A percentile compares a stretch with the other conserved stretches of the same genome.
Conservation (phyloP, 2,797 vertebrate genomes). For the Fistularia commersonii region DNA sequence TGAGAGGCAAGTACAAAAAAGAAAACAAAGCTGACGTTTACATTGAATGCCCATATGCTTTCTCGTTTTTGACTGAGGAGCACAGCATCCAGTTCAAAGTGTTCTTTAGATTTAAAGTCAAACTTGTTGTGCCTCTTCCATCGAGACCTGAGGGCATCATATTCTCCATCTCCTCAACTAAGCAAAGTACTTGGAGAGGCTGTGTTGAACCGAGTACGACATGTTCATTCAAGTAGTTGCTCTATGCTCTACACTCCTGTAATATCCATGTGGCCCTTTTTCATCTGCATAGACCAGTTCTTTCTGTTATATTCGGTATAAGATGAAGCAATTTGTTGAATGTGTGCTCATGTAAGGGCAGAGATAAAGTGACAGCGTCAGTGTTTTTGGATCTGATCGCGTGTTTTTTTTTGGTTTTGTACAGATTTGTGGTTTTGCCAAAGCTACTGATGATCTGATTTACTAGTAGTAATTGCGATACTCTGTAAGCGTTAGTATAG, state of each 20-base stretch:
- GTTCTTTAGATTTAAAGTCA: neutral
- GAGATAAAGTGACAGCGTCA: neutral
- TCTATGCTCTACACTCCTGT: constrained; percentile 29
- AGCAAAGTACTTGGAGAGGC: neutral
- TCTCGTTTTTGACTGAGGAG: constrained; percentile 5
- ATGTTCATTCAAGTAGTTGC: constrained; percentile 4
- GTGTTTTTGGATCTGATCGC: constrained; percentile 22
- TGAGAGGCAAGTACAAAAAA: no score
- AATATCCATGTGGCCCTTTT: no score
- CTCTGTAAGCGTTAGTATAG: constrained; percentile 2
- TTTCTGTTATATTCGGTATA: no score
- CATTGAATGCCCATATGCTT: neutral
- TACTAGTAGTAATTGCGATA: constrained; percentile 13
- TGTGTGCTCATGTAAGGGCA: constrained; percentile 5
- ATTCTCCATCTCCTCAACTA: constrained; percentile 4
- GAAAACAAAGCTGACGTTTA: no score
- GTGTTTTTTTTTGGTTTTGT: constrained; percentile 43
- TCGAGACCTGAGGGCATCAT: constrained; percentile 30
- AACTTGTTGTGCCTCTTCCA: constrained; percentile 35
- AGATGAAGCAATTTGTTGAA: constrained; percentile 9
- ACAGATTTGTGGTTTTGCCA: constrained; percentile 47
- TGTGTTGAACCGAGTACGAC: neutral
- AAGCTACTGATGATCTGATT: constrained; percentile 37
- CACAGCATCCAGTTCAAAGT: constrained; percentile 6
- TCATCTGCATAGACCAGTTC: no score